Percentiles rank a stretch among this genome's conserved stretches.
Evolutionary conservation across 2,113 vertebrate genomes (phyloP).

Genomic region (Charadrius vociferus): DNA sequence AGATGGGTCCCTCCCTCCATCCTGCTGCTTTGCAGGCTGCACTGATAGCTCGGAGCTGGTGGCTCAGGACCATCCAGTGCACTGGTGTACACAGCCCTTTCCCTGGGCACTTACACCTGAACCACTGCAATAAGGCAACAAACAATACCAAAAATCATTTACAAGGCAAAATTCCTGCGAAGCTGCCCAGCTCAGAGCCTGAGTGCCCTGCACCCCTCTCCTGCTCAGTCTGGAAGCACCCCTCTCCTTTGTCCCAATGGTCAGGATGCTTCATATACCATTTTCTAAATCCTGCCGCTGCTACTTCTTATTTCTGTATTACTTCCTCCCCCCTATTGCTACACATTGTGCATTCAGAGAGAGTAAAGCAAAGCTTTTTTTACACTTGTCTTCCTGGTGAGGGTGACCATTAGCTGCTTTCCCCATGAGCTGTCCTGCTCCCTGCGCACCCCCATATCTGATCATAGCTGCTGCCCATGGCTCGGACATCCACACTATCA

Average conservation of each 20-base stretch:
- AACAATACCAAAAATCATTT: background rate
- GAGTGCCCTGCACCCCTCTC: no score
- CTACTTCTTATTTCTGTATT: background rate
- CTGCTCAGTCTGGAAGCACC: background rate
- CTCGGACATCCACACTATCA: background rate
- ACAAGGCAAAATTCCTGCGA: background rate
- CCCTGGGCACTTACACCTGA: background rate
- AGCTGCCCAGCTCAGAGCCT: background rate
- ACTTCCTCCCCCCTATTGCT: background rate
- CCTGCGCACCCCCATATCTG: background rate
- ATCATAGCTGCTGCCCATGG: background rate
- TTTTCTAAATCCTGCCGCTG: background rate
- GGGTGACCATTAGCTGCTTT: background rate
- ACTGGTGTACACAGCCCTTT: background rate
- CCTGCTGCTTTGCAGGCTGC: background rate
- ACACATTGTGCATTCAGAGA: background rate
- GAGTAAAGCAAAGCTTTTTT: background rate
- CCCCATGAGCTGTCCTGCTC: background rate
- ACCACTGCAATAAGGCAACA: background rate
- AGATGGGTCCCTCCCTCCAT: background rate
- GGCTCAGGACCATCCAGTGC: background rate
- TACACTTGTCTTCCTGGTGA: background rate
- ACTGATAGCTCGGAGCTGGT: background rate
- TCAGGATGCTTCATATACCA: background rate
- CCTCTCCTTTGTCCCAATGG: background rate